Base-by-base conservation (phyloP, 2,797 vertebrate genomes). In the Valencia hispanica region DNA sequence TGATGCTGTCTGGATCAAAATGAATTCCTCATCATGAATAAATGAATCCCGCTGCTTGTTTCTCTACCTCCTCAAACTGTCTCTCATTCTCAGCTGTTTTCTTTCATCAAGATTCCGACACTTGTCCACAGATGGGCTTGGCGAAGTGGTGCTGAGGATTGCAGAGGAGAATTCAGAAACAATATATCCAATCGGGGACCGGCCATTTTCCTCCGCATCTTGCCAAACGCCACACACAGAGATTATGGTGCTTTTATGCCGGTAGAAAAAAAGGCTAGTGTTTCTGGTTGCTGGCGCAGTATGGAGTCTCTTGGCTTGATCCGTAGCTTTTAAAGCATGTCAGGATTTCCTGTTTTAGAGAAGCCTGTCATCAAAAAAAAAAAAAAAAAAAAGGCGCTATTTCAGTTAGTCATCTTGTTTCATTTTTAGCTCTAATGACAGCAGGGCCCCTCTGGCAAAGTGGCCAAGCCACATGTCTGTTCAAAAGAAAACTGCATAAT, bases 81-180 rank as follows among this genome's bases (percentile, higher is more conserved):
- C 77, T 87, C 81, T 83, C 63, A 77, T 82, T 87, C 79, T 90
- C 86, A 86, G 88, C 89, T 87, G 84, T 89, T 89, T 88, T 87
- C 86, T 89, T 89, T 91, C 88, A 89, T 90, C 86, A 86, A 79
- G 87, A 88, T 86, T 90, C 91, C 88, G 83, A 83, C 91, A 88
- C 86, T 86, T 84, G 82, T 90, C 83, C 86, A 82, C 84, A 90
- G 87, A 92, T 91, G 91, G 89, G 81, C 74, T 53, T 48, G 65
- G 74, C 86, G 85, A 88, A 89, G 84, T 74, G 70, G 41, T 39
- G 78, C 79, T 80, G 87, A 82, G 68, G 77, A 81, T 81, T 89
- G 86, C 83, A 83, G 85, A 89, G 84, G 81, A 87, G 84, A 90
- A 86, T 88, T 86, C 78, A 70, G 71, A 75, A 86, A 86, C 87